Base-by-base conservation (phyloP, 2,797 vertebrate species). In the Schizopygopsis malacanthus region DNA sequence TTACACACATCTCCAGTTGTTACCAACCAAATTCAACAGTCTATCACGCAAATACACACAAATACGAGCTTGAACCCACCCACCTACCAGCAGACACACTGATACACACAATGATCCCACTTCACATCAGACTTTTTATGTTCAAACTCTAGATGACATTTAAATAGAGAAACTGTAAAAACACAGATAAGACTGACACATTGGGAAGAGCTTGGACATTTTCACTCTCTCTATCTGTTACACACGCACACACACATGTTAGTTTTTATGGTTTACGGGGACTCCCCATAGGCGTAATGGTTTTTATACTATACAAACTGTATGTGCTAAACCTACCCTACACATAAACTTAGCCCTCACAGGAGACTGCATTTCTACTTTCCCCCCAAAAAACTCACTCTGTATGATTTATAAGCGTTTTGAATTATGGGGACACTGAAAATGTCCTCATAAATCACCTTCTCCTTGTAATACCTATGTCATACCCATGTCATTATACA, bases 31-130 rank as follows among this genome's bases (percentile, higher is more conserved):
- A 76, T 76, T 54, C 70, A 76, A 71, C 45, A 65, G 70, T 72
- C 22, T 43, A 33, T 65, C 39, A 45, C 56, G 37, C 43, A 71
- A 10, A 39, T 50, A 79, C 73, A 43, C 78, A 84, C n/a, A 80
- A 70, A 79, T 61, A 61, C 33, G 56, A 43, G 20, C n/a, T 39
- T 77, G 37, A 39, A 86, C 76, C 81, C 77, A 85, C 37, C 65
- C 39, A 33, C 7, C 52, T 18, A 39, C 37, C 39, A 76, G 43
- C 43, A 61, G 76, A 45, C 63, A 61, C 52, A 45, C n/a, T 56
- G 28, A 81, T 28, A 70, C 86, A 43, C n/a, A 76, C 47, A 91
- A 92, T 95, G 94, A 96, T 96, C 37, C 33, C 16, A 61, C 37
- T 72, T 63, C 67, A 72, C 25, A 39, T 72, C 56, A 81, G 77